These are phyloP conservation scores for Mnemiopsis leidyi DNA, from an alignment of 37 sponge, comb jelly and placozoan genomes.

Conservation along the genomic window DNA sequence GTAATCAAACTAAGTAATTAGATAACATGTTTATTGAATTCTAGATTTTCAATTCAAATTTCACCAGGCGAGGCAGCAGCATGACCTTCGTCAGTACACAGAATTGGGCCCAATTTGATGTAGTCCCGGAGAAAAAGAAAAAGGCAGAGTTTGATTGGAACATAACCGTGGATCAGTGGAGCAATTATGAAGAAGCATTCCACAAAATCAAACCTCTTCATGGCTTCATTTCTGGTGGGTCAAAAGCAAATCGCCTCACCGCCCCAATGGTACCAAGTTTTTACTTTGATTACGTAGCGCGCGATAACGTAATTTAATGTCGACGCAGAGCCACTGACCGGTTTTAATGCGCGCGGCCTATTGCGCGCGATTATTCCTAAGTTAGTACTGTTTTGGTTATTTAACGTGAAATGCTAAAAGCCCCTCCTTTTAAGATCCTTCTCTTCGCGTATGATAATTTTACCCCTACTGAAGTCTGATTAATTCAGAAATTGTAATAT, in stretches of 20 bases:
- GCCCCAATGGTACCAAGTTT: too few relatives aligned
- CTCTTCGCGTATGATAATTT: too few relatives aligned
- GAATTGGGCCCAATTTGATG: slow-evolving; percentile 34
- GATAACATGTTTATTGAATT: too few relatives aligned
- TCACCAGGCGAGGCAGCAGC: slow-evolving; percentile 22
- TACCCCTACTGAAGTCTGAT: too few relatives aligned
- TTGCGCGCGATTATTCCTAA: too few relatives aligned
- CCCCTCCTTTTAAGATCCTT: too few relatives aligned
- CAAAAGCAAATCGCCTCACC: too few relatives aligned
- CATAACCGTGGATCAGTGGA: slow-evolving; percentile 19
- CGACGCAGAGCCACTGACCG: not conserved
- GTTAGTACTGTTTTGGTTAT: too few relatives aligned
- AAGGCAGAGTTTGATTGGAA: not conserved
- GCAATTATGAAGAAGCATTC: slow-evolving; percentile 11
- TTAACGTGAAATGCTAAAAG: too few relatives aligned
- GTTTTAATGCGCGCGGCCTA: slow-evolving; percentile 1
- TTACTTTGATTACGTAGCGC: not conserved
- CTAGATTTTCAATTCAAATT: not conserved
- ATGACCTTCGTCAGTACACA: slow-evolving; percentile 63
- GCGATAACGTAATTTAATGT: not conserved
- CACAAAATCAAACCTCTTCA: slow-evolving; percentile 44
- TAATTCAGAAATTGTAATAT: too few relatives aligned
- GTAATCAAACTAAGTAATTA: too few relatives aligned
- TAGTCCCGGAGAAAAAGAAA: not conserved
- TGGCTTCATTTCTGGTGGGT: slow-evolving; percentile 44